Base-by-base conservation (phyloP, 2,888 invertebrate species). In the Drosophila peninsularis region DNA sequence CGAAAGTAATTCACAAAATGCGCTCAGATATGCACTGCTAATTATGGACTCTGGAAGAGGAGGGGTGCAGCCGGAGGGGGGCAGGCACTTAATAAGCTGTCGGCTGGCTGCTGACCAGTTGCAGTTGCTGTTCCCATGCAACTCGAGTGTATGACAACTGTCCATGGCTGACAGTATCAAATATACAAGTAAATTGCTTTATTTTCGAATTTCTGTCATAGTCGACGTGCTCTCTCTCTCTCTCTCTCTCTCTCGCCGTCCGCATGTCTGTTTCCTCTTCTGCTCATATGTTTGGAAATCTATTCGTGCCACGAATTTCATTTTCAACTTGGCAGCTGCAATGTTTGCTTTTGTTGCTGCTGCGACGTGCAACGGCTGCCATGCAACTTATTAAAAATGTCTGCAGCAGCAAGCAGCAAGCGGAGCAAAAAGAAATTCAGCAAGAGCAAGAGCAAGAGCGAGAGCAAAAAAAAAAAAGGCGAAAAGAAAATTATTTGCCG, bases 381-480 rank as follows among this genome's bases (percentile, higher is more conserved):
- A 89, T 83, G 86, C 80, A 84, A 89, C 88, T 84, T 84, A 89
- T 84, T 89, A 88, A 84, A 84, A 89, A 88, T 88, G 86, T 84
- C 86, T 82, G 86, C 79, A 79, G 78, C 64, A 42, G 68, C 73
- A 55, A 72, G 60, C 53, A 50, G 64, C 78, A 57, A 74, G 56
- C 54, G 39, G 64, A 55, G 27, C 24, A 45, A 54, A 50, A 42
- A 36, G 50, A 53, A 66, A 41, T 14, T 21, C 14, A 50, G 34
- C 19, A 50, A 50, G n/a, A 24, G 37, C 30, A 39, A 42, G 3
- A 41, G 41, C 19, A 41, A 42, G n/a, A n/a, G n/a, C n/a, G n/a
- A n/a, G n/a, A n/a, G n/a, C n/a, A 19, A 13, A 11, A 19, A 42
- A 42, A 41, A 19, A 49, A 58, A 64, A 78, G 53, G 49, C 34